phyloP scores from a whole-genome alignment of 2,888 invertebrate species.

The Globia sparganii region DNA sequence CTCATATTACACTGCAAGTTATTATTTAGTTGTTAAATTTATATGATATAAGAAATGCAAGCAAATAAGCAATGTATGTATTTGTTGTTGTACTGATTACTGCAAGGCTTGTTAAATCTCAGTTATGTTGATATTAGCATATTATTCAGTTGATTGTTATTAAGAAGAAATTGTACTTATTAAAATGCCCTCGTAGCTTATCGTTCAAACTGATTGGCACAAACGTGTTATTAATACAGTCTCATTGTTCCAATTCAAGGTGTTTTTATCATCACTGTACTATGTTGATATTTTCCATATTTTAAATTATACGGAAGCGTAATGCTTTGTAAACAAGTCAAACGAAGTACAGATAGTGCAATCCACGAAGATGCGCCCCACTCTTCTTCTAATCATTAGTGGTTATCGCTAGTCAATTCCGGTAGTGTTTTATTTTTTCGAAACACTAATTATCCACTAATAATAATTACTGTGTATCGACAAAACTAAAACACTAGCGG shows the following conservation, averaged over 20 bases:
- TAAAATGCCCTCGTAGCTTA: slow-evolving; percentile 6
- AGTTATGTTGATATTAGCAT: background rate
- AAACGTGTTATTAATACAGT: slow-evolving; percentile 8
- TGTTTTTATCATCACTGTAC: slow-evolving; percentile 19
- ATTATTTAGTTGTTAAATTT: background rate
- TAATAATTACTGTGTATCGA: too few species aligned
- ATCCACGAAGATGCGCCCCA: too few species aligned
- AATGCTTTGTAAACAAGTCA: slow-evolving; percentile 12
- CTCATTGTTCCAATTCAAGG: slow-evolving; percentile 30
- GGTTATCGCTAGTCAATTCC: too few species aligned
- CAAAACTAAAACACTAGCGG: too few species aligned
- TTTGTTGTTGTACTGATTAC: background rate
- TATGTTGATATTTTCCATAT: background rate
- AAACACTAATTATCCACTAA: too few species aligned
- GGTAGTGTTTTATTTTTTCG: too few species aligned
- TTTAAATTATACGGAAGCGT: slow-evolving; percentile 2
- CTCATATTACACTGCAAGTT: slow-evolving; percentile 4
- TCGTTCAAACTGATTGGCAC: slow-evolving; percentile 20
- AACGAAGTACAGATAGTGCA: too few species aligned
- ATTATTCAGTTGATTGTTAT: background rate
- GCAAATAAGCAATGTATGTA: background rate
- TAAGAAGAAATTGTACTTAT: background rate
- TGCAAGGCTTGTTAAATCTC: background rate
- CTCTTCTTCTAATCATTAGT: too few species aligned
- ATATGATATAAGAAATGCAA: background rate